Evolutionary conservation across 1,140 invertebrate species (phyloP).

Genomic region (Gonioctena quinquepunctata): DNA sequence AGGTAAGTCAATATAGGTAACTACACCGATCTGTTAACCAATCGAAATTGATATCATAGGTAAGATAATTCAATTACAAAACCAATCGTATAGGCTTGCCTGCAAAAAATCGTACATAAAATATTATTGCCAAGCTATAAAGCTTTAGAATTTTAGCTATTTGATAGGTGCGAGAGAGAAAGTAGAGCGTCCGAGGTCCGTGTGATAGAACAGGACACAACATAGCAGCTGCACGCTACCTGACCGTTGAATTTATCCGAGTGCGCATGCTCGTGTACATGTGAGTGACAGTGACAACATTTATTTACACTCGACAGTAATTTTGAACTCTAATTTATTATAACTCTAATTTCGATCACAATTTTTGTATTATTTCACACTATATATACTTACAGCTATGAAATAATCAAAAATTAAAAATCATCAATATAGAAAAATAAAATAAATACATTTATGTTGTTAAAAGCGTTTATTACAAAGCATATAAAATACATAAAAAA

Average conservation of each 20-base stretch:
- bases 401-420: neutral
- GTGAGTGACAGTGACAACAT: constrained; percentile 7
- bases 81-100: too few relatives aligned
- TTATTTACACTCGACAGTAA: constrained; percentile 6
- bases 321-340: too few relatives aligned
- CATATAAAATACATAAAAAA: constrained; percentile 9
- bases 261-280: neutral
- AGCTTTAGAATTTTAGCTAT: neutral
- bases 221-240: constrained; percentile 4
- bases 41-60: too few relatives aligned
- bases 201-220: neutral
- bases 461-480: neutral
- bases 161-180: neutral
- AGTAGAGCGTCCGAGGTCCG: neutral
- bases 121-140: too few relatives aligned
- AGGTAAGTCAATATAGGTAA: too few relatives aligned
- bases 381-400: constrained; percentile 4
- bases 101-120: too few relatives aligned
- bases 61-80: too few relatives aligned
- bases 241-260: constrained; percentile 4
- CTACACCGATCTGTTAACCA: too few relatives aligned
- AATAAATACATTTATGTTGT: constrained; percentile 2
- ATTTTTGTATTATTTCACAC: constrained; percentile 7
- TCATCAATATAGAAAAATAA: constrained; percentile 7
- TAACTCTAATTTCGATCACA: constrained; percentile 4